Percentiles rank a stretch among this genome's conserved stretches.
phyloP scores from a whole-genome alignment of 2,888 invertebrate species.

The Drosophila atripex region DNA sequence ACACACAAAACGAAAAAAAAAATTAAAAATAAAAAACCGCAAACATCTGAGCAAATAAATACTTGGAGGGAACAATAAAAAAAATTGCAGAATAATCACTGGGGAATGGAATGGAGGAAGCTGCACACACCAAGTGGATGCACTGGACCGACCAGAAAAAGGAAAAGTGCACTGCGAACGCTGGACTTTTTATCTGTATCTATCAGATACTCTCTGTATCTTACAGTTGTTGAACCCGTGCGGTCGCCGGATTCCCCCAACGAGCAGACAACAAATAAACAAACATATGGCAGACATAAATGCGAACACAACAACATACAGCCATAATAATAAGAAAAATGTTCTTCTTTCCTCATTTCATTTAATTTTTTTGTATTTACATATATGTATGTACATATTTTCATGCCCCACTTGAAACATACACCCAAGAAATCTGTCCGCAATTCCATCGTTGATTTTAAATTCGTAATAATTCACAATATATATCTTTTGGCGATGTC shows the following conservation, averaged over 20 bases:
- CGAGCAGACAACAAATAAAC: slow-evolving; percentile 43
- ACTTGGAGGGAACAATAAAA: slow-evolving; percentile 19
- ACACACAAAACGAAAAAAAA: slow-evolving; percentile 21
- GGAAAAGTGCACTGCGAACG: slow-evolving; percentile 43
- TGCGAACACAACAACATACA: slow-evolving; percentile 32
- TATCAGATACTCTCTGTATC: slow-evolving; percentile 46
- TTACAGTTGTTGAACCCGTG: slow-evolving; percentile 65
- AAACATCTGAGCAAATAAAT: slow-evolving; percentile 62
- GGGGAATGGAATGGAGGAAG: slow-evolving; percentile 22
- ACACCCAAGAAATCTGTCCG: slow-evolving; percentile 30
- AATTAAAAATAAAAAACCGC: slow-evolving; percentile 17
- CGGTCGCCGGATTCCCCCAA: slow-evolving; percentile 26
- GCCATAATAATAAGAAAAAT: slow-evolving; percentile 51
- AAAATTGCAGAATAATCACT: slow-evolving; percentile 20
- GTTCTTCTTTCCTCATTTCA: slow-evolving; percentile 6
- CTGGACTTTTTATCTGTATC: slow-evolving; percentile 45
- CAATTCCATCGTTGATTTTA: slow-evolving; percentile 63
- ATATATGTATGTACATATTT: slow-evolving; percentile 5
- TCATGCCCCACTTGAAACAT: slow-evolving; percentile 65
- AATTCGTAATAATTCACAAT: slow-evolving; percentile 45
- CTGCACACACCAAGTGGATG: slow-evolving; percentile 38
- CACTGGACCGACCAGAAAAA: slow-evolving; percentile 51
- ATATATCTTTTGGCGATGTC: slow-evolving; percentile 18
- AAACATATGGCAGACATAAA: slow-evolving; percentile 76
- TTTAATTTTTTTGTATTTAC: neutral